Conservation (phyloP, 2,797 vertebrate genomes). For the Telmatherina bonti region DNA sequence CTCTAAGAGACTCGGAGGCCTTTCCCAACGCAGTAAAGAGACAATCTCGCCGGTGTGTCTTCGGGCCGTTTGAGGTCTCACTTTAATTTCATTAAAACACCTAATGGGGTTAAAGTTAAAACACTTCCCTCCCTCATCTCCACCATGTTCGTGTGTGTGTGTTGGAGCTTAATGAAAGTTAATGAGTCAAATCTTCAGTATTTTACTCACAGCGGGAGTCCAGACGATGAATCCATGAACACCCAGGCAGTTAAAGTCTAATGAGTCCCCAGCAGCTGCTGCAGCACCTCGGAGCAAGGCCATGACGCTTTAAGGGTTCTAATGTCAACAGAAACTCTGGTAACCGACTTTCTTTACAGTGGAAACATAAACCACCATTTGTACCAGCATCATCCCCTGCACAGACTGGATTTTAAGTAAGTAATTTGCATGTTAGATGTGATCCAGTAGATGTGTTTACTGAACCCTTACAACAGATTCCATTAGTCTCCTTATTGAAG, state of each 20-base stretch:
- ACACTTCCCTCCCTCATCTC: background rate
- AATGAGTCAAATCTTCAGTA: slow-evolving; percentile 1
- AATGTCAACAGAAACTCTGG: background rate
- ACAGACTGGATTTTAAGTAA: slow-evolving; percentile 30
- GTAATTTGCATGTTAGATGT: slow-evolving; percentile 19
- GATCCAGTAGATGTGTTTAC: background rate
- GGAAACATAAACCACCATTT: background rate
- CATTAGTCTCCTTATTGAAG: background rate
- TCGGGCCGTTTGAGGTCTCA: too few species aligned
- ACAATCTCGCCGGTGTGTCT: background rate
- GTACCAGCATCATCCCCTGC: background rate
- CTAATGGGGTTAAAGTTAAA: background rate
- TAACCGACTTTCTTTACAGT: background rate
- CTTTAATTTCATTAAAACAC: background rate
- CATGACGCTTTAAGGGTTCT: too few species aligned
- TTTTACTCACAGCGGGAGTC: slow-evolving; percentile 49
- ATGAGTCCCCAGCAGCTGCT: slow-evolving; percentile 6
- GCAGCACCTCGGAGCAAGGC: slow-evolving; percentile 7
- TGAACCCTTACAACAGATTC: background rate
- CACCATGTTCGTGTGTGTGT: background rate
- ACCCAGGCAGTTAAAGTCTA: background rate
- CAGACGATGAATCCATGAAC: slow-evolving; percentile 26
- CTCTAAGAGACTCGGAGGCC: too few species aligned
- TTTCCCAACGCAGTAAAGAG: background rate
- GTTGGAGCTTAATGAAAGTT: background rate